These are phyloP conservation scores for Calcarius lapponicus DNA, from an alignment of 2,797 vertebrate species.

Conservation along the genomic window DNA sequence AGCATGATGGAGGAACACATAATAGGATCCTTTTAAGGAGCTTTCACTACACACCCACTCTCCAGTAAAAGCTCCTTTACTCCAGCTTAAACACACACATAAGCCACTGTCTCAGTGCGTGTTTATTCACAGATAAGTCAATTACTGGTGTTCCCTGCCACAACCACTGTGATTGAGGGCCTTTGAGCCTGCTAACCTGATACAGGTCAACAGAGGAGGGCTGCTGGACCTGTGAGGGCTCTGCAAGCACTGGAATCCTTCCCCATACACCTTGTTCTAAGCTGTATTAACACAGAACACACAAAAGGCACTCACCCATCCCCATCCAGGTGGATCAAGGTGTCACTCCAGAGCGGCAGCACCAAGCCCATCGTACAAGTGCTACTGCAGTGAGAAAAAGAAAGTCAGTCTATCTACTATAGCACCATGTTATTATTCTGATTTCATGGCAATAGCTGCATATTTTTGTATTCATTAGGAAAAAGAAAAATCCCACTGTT, in stretches of 20 bases:
- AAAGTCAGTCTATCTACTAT: neutral
- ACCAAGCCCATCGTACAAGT: slow-evolving; percentile 93
- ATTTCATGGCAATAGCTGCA: neutral
- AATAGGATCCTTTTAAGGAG: slow-evolving; percentile 65
- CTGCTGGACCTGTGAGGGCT: neutral
- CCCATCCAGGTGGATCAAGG: slow-evolving; percentile 96
- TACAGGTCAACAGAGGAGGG: neutral
- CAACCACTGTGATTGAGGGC: neutral
- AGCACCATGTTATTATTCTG: neutral
- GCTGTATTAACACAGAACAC: neutral
- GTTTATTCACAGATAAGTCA: slow-evolving; percentile 61
- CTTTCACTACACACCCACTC: slow-evolving; percentile 62
- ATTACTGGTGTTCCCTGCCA: slow-evolving; percentile 28
- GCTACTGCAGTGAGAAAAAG: slow-evolving; percentile 73
- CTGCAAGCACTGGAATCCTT: neutral
- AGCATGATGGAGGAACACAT: slow-evolving; percentile 1
- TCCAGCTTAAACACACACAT: slow-evolving; percentile 54
- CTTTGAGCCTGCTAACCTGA: neutral
- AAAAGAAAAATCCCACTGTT: neutral
- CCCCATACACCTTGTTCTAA: neutral
- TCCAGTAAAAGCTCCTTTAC: slow-evolving; percentile 58
- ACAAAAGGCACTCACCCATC: slow-evolving; percentile 87
- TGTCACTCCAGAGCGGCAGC: slow-evolving; percentile 97
- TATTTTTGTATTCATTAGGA: neutral
- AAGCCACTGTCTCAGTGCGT: slow-evolving; percentile 5